Evolutionary conservation across 2,113 vertebrate species (phyloP).

Genomic region (Hystrix cristata): DNA sequence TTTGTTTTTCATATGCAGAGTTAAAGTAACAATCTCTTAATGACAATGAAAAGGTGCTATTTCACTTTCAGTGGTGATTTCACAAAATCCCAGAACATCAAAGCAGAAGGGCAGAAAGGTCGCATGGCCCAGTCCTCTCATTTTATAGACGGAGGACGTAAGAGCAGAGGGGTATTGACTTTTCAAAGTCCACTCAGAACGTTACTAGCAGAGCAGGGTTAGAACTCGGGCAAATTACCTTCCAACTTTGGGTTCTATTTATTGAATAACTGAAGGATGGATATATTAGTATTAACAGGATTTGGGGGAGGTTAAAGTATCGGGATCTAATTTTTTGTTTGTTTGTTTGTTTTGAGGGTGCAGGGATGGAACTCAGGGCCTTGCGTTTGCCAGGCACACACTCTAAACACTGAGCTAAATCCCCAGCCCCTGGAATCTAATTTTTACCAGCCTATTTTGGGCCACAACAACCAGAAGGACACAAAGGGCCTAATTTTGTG

Average conservation of each 20-base stretch:
- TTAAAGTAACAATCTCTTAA: constrained; percentile 11
- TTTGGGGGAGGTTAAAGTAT: not conserved
- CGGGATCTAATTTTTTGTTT: not conserved
- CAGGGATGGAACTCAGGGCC: too few species aligned
- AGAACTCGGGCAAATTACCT: not conserved
- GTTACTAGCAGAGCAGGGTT: not conserved
- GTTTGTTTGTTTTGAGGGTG: too few species aligned
- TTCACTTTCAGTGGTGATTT: constrained; percentile 16
- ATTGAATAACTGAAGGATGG: not conserved
- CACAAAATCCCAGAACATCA: not conserved
- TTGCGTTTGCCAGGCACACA: too few species aligned
- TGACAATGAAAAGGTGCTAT: not conserved
- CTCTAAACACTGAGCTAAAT: too few species aligned
- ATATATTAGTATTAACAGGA: not conserved
- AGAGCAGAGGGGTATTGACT: not conserved
- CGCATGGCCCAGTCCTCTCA: not conserved
- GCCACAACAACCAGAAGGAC: not conserved
- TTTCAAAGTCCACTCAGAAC: not conserved
- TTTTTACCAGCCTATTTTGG: not conserved
- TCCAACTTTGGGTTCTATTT: not conserved
- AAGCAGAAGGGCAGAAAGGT: not conserved
- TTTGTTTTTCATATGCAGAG: constrained; percentile 33
- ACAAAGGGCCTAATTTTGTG: not conserved
- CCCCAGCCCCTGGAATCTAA: not conserved
- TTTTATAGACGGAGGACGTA: not conserved